Percentiles rank a stretch among this genome's conserved stretches.
Conservation (phyloP, 2,888 invertebrate genomes). For the Latrodectus hesperus region DNA sequence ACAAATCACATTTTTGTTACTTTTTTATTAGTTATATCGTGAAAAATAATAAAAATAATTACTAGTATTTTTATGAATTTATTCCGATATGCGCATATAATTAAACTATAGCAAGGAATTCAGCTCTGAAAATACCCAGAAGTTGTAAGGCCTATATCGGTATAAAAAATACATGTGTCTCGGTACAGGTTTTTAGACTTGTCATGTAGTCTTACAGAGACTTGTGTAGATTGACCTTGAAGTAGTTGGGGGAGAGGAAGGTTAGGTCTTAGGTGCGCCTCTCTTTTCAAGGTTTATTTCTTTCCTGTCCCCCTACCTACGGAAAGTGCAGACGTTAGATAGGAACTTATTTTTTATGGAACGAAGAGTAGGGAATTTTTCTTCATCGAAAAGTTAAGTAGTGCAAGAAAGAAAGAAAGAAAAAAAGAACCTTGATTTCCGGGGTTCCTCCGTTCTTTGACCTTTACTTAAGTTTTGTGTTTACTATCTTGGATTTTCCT, state of each 20-base stretch:
- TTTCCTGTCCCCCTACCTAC: conserved; percentile 1
- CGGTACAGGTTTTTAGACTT: too few relatives aligned
- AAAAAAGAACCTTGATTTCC: conserved; percentile 42
- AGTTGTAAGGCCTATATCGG: neutral
- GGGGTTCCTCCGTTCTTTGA: conserved; percentile 44
- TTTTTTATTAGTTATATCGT: too few relatives aligned
- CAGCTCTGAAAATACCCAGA: conserved; percentile 4
- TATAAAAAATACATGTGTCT: too few relatives aligned
- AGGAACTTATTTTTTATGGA: conserved; percentile 43
- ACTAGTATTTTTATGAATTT: too few relatives aligned
- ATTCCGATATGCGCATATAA: too few relatives aligned
- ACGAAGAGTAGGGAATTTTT: neutral
- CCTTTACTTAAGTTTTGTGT: conserved; percentile 14
- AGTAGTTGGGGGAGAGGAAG: neutral
- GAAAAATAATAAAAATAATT: too few relatives aligned
- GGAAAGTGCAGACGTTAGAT: conserved; percentile 40
- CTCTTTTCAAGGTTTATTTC: conserved; percentile 11
- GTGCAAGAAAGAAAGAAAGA: conserved; percentile 9
- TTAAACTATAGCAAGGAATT: too few relatives aligned
- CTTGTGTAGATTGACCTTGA: neutral
- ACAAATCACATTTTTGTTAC: too few relatives aligned
- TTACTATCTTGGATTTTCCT: neutral
- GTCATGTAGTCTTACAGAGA: too few relatives aligned
- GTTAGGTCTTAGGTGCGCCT: conserved; percentile 14
- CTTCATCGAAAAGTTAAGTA: conserved; percentile 1